Base-by-base conservation (phyloP, 2,888 invertebrate genomes). In the Belgica antarctica region DNA sequence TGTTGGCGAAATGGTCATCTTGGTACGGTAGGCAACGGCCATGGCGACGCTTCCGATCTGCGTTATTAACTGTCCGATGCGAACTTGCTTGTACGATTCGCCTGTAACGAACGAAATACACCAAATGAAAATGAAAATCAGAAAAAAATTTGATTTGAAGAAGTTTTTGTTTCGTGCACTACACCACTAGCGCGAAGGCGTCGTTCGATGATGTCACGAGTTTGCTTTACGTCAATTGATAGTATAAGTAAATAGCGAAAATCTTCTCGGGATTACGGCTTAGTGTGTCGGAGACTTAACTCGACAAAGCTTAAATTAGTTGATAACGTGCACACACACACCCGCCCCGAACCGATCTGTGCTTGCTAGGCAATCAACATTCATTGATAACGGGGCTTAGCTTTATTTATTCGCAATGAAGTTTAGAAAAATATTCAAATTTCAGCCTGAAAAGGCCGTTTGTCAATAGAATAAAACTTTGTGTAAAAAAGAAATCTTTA, bases 1-100 rank as follows among this genome's bases (percentile, higher is more conserved):
- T 63, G 90, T 89, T 0, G 94, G 93, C 17, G 94, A 88, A 74
- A 96, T 89, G 1, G 94, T 89, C 87, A 96, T 89, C 80, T 94
- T 92, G 0, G 94, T 95, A 73, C 96, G 86, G 78, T 94, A 96
- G 5, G 89, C 87, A 8, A 96, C 89, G 24, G 89, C 88, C 76
- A 96, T 84, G 71, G 87, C 84, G 70, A 96, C 82, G 1, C 89
- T 90, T 5, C 96, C 96, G 72, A 90, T 87, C 0, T 94, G 92
- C 12, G 94, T 94, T 74, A 88, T 87, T 5, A 96, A 84, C 76
- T 92, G 89, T 10, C 96, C 96, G 46, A 96, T 89, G 78, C 88
- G 86, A 36, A 90, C 85, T 73, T 87, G 85, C 78, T 92, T 90
- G 75, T 86, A 87, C 71, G 89, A 90, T 75, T 93, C 92, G 72